phyloP scores from a whole-genome alignment of 2,113 vertebrate genomes.

The Cololabis saira region DNA sequence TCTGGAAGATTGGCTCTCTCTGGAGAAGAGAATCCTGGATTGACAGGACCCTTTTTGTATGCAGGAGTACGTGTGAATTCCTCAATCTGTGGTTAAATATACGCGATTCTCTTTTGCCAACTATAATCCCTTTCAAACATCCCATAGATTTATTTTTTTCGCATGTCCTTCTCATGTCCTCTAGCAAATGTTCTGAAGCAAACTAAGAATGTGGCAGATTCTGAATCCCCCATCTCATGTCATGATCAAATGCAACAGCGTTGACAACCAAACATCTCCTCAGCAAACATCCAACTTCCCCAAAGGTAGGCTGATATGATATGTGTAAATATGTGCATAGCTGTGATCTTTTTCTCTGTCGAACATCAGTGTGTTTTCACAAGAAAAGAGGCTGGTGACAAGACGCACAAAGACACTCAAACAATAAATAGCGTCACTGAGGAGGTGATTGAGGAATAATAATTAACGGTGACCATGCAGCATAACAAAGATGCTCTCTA shows the following conservation, averaged over 20 bases:
- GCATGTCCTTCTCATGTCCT: conserved; percentile 55
- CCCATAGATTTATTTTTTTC: conserved; percentile 10
- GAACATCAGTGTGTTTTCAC: conserved; percentile 57
- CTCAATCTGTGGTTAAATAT: conserved; percentile 22
- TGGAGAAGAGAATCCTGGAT: conserved; percentile 38
- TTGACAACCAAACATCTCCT: conserved; percentile 49
- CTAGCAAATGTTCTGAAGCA: conserved; percentile 25
- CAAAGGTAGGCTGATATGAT: conserved; percentile 45
- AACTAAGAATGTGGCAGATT: conserved; percentile 23
- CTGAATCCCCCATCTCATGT: not conserved
- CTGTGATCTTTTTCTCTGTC: conserved; percentile 67
- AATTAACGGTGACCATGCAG: conserved; percentile 65
- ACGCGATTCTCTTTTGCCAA: conserved; percentile 10
- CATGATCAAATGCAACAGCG: conserved; percentile 59
- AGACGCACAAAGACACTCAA: conserved; percentile 49
- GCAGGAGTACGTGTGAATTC: conserved; percentile 4
- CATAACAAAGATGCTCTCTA: conserved; percentile 63
- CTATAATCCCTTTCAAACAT: conserved; percentile 28
- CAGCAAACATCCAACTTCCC: conserved; percentile 42
- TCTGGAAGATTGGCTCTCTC: conserved; percentile 58
- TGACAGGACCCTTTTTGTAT: conserved; percentile 41
- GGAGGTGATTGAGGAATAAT: conserved; percentile 65
- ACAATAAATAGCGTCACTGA: conserved; percentile 48
- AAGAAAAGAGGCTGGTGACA: conserved; percentile 53
- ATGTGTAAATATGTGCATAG: conserved; percentile 31